Evolutionary conservation across 2,888 invertebrate species (phyloP), one percentile per base, ranked within the genome.

Genomic region (Apomyelois bistriatella): DNA sequence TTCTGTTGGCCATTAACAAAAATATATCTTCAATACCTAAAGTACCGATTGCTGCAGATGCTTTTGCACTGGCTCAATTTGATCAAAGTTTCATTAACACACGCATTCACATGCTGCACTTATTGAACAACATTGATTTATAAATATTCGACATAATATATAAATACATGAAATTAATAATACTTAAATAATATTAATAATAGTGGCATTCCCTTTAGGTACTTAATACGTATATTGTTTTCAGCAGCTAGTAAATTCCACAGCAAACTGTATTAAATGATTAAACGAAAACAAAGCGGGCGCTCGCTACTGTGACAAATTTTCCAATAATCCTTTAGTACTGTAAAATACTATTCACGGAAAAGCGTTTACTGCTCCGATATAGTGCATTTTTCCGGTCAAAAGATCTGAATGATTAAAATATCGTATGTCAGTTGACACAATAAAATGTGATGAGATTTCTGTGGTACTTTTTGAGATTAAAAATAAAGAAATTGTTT

Each of bases 281-380:
- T 70, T 65, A 64, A 68, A 69, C 60, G 64, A 65, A 68, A 72
- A 69, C 68, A 70, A 67, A 67, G 64, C 35, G 56, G 54, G 54
- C 51, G 62, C 57, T 59, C 60, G 60, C 62, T 56, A 62, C 62
- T 59, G 59, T 71, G 68, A 70, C 68, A 68, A 71, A 74, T 70
- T 75, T 74, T 68, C 70, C 72, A 66, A 74, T 76, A 73, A 76
- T 70, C 72, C 74, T 68, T 68, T 66, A 64, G 66, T 59, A 61
- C 64, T 65, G 66, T 67, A 65, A 75, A 72, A 70, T 66, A 67
- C 65, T 65, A 66, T 66, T 62, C 64, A 62, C 58, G 65, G 59
- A 66, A 65, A 68, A 68, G 57, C 67, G 60, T 58, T 66, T 56
- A 56, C 59, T 63, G 59, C 52, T 53, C 41, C 36, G 46, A 40